These are phyloP conservation scores for Diplosoma virens DNA, from an alignment of 23 tunicate species.

Conservation along the genomic window DNA sequence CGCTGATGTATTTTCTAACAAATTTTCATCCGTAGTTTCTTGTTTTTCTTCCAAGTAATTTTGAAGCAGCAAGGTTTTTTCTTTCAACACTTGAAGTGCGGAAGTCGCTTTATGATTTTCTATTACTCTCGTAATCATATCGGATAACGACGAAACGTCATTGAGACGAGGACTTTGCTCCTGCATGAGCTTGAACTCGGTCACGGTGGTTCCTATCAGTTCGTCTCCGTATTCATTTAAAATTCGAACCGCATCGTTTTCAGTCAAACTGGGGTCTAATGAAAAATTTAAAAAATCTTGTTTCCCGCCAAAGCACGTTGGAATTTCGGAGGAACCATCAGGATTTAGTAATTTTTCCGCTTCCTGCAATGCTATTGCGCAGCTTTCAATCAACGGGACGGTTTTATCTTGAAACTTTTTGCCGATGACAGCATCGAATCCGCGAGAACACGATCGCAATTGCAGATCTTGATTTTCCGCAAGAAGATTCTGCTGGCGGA, in stretches of 20 bases:
- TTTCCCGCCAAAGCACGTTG: too few relatives aligned
- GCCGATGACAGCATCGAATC: slow-evolving; percentile 33
- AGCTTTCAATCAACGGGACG: neutral
- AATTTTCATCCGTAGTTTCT: neutral
- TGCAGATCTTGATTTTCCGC: slow-evolving; percentile 37
- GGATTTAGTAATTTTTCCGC: neutral
- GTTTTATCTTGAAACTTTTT: slow-evolving; percentile 11
- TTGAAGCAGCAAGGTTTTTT: neutral
- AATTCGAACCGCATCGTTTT: neutral
- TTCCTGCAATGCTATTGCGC: neutral
- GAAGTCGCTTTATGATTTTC: neutral
- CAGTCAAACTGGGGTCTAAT: neutral
- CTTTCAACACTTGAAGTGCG: neutral
- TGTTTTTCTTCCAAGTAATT: slow-evolving; percentile 3
- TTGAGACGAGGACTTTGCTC: slow-evolving; percentile 37
- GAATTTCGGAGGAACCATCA: neutral
- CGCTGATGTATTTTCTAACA: too few relatives aligned
- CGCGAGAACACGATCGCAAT: slow-evolving; percentile 26
- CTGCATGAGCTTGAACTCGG: slow-evolving; percentile 28
- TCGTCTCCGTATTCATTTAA: slow-evolving; percentile 7
- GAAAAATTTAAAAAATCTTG: neutral
- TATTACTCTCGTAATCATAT: slow-evolving; percentile 10
- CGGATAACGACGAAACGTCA: slow-evolving; percentile 5
- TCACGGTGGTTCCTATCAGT: slow-evolving; percentile 21
- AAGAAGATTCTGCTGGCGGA: slow-evolving; percentile 27